These are phyloP conservation scores for Propithecus coquereli DNA, from an alignment of 2,113 vertebrate species.

Conservation along the genomic window DNA sequence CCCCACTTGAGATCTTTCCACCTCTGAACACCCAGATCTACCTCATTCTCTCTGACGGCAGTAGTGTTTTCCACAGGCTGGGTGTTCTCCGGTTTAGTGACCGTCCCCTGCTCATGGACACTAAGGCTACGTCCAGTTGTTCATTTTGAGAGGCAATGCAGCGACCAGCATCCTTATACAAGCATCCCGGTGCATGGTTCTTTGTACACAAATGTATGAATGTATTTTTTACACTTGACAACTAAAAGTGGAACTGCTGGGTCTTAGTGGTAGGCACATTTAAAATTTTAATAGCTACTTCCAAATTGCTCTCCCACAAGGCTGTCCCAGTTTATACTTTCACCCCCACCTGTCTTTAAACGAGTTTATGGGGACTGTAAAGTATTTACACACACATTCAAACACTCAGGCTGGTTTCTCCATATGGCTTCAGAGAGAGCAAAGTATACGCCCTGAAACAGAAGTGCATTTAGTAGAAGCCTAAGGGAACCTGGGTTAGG, in stretches of 20 bases:
- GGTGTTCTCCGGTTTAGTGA: rapidly evolving
- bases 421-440: conserved; percentile 40
- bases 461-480: conserved; percentile 51
- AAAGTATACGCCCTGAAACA: background rate
- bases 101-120: rapidly evolving
- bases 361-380: conserved; percentile 72
- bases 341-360: conserved; percentile 67
- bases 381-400: conserved; percentile 71
- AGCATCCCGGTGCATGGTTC: background rate
- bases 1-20: rapidly evolving
- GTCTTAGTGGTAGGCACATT: conserved; percentile 59
- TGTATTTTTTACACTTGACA: background rate
- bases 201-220: background rate
- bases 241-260: background rate
- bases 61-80: background rate
- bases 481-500: background rate
- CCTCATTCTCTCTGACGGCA: background rate
- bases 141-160: rapidly evolving
- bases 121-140: rapidly evolving
- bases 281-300: conserved; percentile 71
- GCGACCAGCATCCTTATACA: rapidly evolving
- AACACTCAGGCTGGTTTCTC: conserved; percentile 47
- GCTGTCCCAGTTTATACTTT: conserved; percentile 47
- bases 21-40: background rate
- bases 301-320: conserved; percentile 68